These are phyloP conservation scores for Heteromurus nitidus DNA, from an alignment of 2,888 invertebrate species.

Conservation along the genomic window DNA sequence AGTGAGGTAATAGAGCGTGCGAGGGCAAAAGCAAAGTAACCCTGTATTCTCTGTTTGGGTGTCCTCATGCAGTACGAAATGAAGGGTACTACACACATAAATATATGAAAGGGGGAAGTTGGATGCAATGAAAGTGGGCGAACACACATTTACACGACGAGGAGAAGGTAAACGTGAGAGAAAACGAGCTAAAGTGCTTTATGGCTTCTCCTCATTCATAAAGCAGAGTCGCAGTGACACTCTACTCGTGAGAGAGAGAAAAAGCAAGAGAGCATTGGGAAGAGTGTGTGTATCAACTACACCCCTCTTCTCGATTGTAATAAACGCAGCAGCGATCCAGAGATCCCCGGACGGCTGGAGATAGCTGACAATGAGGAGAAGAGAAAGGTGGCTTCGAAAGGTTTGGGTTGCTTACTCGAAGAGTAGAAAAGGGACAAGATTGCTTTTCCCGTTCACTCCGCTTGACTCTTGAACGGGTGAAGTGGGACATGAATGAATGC, in stretches of 20 bases:
- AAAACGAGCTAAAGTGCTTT: constrained; percentile 8
- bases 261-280: not conserved
- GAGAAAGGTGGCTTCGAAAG: not conserved
- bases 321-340: not conserved
- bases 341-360: not conserved
- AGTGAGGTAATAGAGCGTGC: constrained; percentile 37
- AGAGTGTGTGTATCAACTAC: not conserved
- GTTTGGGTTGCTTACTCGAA: constrained; percentile 23
- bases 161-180: constrained; percentile 9
- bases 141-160: too few relatives aligned
- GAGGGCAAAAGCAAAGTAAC: constrained; percentile 22
- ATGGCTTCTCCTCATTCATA: constrained; percentile 41
- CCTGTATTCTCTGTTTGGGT: constrained; percentile 16
- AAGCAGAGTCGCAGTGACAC: constrained; percentile 10
- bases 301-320: not conserved
- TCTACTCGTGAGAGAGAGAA: not conserved
- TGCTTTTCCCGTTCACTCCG: constrained; percentile 36
- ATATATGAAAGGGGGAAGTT: constrained; percentile 10
- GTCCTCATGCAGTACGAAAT: constrained; percentile 16
- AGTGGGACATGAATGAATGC: constrained; percentile 37
- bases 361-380: not conserved
- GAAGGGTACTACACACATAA: constrained; percentile 10
- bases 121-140: constrained; percentile 1
- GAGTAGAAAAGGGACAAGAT: constrained; percentile 39
- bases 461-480: constrained; percentile 17